These are phyloP conservation scores for Ochotona princeps DNA, from an alignment of 2,113 vertebrate genomes.

Conservation along the genomic window DNA sequence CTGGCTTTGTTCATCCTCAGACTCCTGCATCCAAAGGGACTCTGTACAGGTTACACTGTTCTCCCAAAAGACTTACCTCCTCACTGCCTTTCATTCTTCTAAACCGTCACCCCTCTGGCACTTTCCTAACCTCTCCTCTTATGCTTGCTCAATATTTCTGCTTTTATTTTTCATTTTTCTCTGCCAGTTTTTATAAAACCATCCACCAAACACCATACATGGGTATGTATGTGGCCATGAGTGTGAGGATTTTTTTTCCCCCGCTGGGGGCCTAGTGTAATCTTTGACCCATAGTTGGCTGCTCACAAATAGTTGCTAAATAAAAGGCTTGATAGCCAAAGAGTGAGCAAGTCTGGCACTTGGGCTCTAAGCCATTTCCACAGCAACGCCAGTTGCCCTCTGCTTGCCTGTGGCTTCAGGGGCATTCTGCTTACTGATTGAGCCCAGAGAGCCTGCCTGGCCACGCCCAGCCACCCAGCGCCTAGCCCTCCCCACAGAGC, in stretches of 20 bases:
- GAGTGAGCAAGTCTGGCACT: not conserved
- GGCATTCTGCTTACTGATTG: not conserved
- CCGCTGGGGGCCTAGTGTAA: not conserved
- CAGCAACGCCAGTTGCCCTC: not conserved
- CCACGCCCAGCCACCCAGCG: constrained; percentile 43
- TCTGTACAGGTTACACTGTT: not conserved
- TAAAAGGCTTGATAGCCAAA: not conserved
- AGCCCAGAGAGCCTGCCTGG: not conserved
- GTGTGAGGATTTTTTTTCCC: not conserved
- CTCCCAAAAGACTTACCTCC: not conserved
- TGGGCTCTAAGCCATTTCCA: not conserved
- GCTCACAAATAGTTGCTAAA: not conserved
- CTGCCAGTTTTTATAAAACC: not conserved
- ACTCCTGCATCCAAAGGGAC: not conserved
- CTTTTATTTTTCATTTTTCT: not conserved
- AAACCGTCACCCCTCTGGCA: not conserved
- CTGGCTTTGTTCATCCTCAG: not conserved
- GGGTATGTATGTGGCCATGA: not conserved
- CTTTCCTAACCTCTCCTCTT: constrained; percentile 9
- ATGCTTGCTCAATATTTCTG: not conserved
- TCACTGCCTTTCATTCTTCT: not conserved
- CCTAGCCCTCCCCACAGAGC: constrained; percentile 70
- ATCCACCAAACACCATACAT: not conserved
- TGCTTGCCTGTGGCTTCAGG: not conserved
- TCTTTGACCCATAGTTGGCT: not conserved